Percentiles rank a stretch among this genome's conserved stretches.
Conservation (phyloP, 2,797 vertebrate species). For the Chaenodraco wilsoni region DNA sequence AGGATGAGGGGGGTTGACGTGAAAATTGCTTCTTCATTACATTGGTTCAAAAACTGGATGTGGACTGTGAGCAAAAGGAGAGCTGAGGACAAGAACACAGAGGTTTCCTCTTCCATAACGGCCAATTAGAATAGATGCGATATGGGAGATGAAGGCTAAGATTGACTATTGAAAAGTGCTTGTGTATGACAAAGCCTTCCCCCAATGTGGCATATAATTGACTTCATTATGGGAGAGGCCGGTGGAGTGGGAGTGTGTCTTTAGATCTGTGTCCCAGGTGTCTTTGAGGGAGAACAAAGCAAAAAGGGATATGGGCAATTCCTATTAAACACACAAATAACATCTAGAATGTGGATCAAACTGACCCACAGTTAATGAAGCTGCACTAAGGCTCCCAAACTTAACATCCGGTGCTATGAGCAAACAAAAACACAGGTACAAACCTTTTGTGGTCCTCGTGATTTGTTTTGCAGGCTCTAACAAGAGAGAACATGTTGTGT, state of each 20-base stretch:
- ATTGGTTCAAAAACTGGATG: conserved; percentile 66
- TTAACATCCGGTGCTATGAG: background rate
- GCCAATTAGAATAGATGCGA: conserved; percentile 68
- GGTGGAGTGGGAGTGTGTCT: conserved; percentile 45
- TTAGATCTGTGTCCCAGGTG: conserved; percentile 80
- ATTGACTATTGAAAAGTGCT: conserved; percentile 66
- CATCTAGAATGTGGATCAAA: conserved; percentile 12
- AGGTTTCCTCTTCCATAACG: conserved; percentile 64
- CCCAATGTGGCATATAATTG: conserved; percentile 72
- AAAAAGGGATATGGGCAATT: conserved; percentile 35
- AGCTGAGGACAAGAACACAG: conserved; percentile 38
- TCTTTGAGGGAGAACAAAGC: conserved; percentile 75
- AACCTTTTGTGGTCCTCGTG: conserved; percentile 79
- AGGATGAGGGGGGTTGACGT: conserved; percentile 60
- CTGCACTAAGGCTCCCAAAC: conserved; percentile 10
- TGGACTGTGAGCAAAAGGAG: conserved; percentile 36
- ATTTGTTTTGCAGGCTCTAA: conserved; percentile 89
- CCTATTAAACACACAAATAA: conserved; percentile 31
- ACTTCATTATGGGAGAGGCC: conserved; percentile 76
- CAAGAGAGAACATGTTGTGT: conserved; percentile 30
- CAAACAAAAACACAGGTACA: conserved; percentile 26
- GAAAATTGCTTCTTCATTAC: conserved; percentile 76
- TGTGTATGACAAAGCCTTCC: conserved; percentile 71
- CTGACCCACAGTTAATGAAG: conserved; percentile 17
- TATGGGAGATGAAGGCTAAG: conserved; percentile 55